Evolutionary conservation across 2,797 vertebrate genomes (phyloP).

Genomic region (Okamejei kenojei): DNA sequence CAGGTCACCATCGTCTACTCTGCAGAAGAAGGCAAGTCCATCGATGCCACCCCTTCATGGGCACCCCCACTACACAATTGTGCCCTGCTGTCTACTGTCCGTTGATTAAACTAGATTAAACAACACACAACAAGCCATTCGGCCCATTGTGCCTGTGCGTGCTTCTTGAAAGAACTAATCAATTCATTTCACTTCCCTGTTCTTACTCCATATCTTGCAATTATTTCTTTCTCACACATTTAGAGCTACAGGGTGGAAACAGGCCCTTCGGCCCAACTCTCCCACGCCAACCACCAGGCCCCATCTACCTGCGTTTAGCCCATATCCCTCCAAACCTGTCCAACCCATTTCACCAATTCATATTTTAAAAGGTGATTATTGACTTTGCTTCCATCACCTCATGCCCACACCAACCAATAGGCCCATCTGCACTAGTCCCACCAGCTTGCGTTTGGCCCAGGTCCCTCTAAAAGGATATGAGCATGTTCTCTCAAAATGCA

Average conservation of each 20-base stretch:
- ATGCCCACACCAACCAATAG: too few relatives aligned
- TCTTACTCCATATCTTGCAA: background rate
- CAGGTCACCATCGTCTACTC: conserved; percentile 77
- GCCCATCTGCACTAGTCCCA: too few relatives aligned
- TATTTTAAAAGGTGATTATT: background rate
- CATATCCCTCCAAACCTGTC: too few relatives aligned
- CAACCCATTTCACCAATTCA: background rate
- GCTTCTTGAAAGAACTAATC: background rate
- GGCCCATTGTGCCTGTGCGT: background rate
- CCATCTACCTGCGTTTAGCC: too few relatives aligned
- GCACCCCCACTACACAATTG: background rate
- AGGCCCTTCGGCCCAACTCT: too few relatives aligned
- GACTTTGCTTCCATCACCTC: background rate
- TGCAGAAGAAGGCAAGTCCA: conserved; percentile 80
- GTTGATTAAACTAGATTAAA: too few relatives aligned
- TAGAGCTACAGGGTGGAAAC: too few relatives aligned
- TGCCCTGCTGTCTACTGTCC: too few relatives aligned
- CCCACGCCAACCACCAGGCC: too few relatives aligned
- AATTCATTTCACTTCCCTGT: background rate
- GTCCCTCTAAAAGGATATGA: too few relatives aligned
- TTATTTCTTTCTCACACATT: background rate
- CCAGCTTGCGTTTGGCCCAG: too few relatives aligned
- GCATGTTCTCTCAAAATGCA: too few relatives aligned
- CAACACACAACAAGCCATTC: background rate
- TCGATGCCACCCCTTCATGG: background rate